Conservation (phyloP, 1,140 invertebrate genomes). For the Trichonephila clavata region DNA sequence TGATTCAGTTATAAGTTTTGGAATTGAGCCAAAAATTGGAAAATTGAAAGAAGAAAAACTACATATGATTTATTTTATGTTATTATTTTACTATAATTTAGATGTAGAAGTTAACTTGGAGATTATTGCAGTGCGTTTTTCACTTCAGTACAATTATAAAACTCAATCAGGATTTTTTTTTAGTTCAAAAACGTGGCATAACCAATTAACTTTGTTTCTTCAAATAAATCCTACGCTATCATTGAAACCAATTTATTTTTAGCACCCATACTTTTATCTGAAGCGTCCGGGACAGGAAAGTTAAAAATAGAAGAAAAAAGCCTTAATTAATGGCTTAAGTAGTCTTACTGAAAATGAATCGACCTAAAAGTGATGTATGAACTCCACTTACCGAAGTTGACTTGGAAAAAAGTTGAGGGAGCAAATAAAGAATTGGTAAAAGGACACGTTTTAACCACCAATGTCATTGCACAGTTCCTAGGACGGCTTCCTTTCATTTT, state of each 20-base stretch:
- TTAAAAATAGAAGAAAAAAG: conserved; percentile 15
- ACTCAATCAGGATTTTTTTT: too few relatives aligned
- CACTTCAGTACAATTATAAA: too few relatives aligned
- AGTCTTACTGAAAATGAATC: conserved; percentile 66
- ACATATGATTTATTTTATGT: too few relatives aligned
- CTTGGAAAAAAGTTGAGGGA: conserved; percentile 10
- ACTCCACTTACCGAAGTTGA: conserved; percentile 39
- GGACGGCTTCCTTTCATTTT: neutral
- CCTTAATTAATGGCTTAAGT: conserved; percentile 70
- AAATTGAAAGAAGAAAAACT: too few relatives aligned
- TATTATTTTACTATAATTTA: too few relatives aligned
- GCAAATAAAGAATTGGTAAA: conserved; percentile 10
- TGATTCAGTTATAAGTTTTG: too few relatives aligned
- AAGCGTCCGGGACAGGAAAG: neutral
- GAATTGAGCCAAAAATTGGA: too few relatives aligned
- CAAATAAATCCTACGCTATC: neutral
- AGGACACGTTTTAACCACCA: neutral
- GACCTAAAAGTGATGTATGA: conserved; percentile 64
- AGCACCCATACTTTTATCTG: conserved; percentile 40
- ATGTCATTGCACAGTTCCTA: neutral
- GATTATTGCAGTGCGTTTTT: too few relatives aligned
- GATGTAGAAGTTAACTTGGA: too few relatives aligned
- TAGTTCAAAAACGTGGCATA: neutral
- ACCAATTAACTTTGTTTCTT: conserved; percentile 22
- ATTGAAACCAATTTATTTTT: conserved; percentile 55